Evolutionary conservation across 2,888 invertebrate species (phyloP).

Genomic region (Leptinotarsa haldemani): DNA sequence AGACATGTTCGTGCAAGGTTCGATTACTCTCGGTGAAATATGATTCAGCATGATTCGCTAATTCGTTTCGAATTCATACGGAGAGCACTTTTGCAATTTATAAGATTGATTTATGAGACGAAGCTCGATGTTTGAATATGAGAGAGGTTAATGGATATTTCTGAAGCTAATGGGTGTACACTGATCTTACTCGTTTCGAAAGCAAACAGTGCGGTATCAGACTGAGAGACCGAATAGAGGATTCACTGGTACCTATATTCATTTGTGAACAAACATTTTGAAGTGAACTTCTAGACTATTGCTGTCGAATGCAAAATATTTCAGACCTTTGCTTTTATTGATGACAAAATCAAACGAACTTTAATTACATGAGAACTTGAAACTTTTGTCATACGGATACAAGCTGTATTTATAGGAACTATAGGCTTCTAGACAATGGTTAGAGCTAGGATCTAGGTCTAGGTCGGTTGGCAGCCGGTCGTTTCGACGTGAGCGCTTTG

Average conservation of each 20-base stretch:
- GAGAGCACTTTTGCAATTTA: constrained; percentile 45
- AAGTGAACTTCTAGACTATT: too few relatives aligned
- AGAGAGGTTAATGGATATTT: background rate
- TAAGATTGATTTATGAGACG: constrained; percentile 47
- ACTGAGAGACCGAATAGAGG: background rate
- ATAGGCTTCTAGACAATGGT: too few relatives aligned
- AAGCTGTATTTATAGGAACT: too few relatives aligned
- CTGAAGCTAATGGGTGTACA: background rate
- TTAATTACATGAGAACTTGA: too few relatives aligned
- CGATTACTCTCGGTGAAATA: constrained; percentile 44
- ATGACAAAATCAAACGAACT: too few relatives aligned
- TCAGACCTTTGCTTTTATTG: too few relatives aligned
- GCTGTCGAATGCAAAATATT: too few relatives aligned
- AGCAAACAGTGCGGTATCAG: background rate
- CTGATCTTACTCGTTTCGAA: background rate
- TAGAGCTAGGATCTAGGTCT: too few relatives aligned
- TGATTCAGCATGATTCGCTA: constrained; percentile 51
- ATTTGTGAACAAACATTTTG: too few relatives aligned
- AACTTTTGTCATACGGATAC: too few relatives aligned
- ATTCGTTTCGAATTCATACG: constrained; percentile 47
- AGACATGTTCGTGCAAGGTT: background rate
- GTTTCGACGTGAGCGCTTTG: too few relatives aligned
- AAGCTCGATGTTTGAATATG: constrained; percentile 25
- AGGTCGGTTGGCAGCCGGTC: too few relatives aligned
- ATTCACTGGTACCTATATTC: background rate